A percentile compares a stretch with the other conserved stretches of the same genome.
These are phyloP conservation scores for Drosophila melanosoma DNA, from an alignment of 2,888 invertebrate species.

Conservation along the genomic window DNA sequence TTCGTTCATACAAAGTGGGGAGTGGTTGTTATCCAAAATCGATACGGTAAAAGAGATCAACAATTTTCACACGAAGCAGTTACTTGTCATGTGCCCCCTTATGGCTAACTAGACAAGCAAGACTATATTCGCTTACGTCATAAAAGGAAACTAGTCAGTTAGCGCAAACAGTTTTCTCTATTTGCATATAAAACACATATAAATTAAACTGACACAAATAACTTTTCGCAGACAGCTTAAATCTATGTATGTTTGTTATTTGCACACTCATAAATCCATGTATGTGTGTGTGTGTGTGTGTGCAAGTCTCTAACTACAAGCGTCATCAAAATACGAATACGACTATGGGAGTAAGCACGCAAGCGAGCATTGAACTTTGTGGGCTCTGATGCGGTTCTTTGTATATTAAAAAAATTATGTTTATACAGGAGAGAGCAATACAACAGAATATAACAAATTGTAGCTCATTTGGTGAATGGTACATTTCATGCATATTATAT, in stretches of 20 bases:
- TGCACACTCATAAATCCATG: conserved; percentile 2
- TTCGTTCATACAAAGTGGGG: not conserved
- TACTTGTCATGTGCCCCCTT: not conserved
- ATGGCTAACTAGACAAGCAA: not conserved
- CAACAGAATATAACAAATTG: conserved; percentile 1
- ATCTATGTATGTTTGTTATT: conserved; percentile 13
- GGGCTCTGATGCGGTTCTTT: conserved; percentile 13
- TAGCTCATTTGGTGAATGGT: conserved; percentile 1
- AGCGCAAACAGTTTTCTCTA: not conserved
- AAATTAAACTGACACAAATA: conserved; percentile 31
- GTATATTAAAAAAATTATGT: not conserved
- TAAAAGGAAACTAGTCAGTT: conserved; percentile 2
- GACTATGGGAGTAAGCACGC: conserved; percentile 18
- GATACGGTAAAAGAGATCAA: not conserved
- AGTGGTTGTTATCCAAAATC: conserved; percentile 8
- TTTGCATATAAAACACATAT: conserved; percentile 8
- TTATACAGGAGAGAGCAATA: not conserved
- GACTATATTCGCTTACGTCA: conserved; percentile 2
- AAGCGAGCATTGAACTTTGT: conserved; percentile 35
- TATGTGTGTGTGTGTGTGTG: not conserved
- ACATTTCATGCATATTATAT: conserved; percentile 4
- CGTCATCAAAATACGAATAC: conserved; percentile 8
- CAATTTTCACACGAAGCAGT: not conserved
- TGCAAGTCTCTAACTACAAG: conserved; percentile 6
- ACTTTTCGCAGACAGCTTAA: conserved; percentile 34